phyloP scores from a whole-genome alignment of 1,140 invertebrate species.

The Trachymyrmex septentrionalis region DNA sequence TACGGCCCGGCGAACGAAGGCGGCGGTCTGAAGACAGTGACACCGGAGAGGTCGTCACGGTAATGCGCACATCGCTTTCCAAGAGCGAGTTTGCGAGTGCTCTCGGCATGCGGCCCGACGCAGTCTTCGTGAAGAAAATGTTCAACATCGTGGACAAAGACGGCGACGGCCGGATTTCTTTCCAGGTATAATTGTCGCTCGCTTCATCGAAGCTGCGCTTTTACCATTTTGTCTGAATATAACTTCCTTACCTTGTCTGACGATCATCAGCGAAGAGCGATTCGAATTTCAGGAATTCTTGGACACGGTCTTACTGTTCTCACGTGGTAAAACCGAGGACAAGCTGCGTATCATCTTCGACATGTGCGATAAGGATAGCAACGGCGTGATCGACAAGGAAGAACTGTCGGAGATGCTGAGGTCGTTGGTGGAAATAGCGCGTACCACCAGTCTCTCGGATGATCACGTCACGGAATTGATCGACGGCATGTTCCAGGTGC shows the following conservation, averaged over 20 bases:
- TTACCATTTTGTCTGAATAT: background rate
- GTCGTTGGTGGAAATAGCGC: conserved; percentile 97
- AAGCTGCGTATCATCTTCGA: conserved; percentile 99
- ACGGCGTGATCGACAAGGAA: conserved; percentile 97
- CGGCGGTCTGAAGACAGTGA: conserved; percentile 90
- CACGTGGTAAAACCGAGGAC: conserved; percentile 97
- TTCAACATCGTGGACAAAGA: conserved; percentile 99
- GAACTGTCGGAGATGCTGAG: conserved; percentile 98
- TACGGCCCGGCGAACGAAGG: conserved; percentile 91
- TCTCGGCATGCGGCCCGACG: conserved; percentile 97
- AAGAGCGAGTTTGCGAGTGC: conserved; percentile 99
- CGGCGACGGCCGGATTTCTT: conserved; percentile 97
- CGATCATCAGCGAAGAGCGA: background rate
- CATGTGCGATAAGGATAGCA: conserved; percentile 99
- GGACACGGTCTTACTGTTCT: conserved; percentile 97
- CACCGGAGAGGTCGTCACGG: conserved; percentile 95
- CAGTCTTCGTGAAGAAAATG: conserved; percentile 99
- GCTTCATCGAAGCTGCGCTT: background rate
- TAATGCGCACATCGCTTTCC: conserved; percentile 97
- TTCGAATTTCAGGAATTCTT: conserved; percentile 93
- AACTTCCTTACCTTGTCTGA: background rate
- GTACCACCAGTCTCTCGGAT: conserved; percentile 95
- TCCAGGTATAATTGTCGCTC: conserved; percentile 89
- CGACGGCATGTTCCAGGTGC: conserved; percentile 96
- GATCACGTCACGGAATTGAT: conserved; percentile 97